Conservation (phyloP, 2,113 vertebrate genomes). For the Sminthopsis crassicaudata region DNA sequence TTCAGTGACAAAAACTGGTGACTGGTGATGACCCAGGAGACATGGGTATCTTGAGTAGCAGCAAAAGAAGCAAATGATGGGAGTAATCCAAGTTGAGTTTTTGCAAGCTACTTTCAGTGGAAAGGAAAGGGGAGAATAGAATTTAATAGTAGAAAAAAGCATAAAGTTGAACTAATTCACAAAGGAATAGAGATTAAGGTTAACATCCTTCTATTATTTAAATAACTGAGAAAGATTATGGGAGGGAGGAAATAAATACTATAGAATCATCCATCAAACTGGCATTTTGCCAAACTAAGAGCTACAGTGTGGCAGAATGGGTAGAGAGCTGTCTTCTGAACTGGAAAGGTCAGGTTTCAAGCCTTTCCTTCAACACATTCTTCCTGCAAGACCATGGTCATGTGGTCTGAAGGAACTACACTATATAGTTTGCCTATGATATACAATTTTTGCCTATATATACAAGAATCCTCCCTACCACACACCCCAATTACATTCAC, state of each 20-base stretch:
- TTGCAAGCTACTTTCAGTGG: neutral
- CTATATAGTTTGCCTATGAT: neutral
- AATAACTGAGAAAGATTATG: neutral
- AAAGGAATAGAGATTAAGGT: neutral
- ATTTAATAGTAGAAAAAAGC: neutral
- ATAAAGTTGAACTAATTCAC: neutral
- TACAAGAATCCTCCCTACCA: neutral
- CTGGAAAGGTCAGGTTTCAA: neutral
- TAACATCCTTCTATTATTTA: neutral
- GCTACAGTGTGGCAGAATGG: neutral
- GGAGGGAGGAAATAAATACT: neutral
- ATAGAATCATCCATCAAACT: neutral
- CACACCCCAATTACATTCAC: neutral
- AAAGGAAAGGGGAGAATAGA: neutral
- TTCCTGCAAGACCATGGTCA: neutral
- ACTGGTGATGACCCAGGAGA: neutral
- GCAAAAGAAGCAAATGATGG: neutral
- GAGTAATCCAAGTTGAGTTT: neutral
- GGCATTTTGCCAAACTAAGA: neutral
- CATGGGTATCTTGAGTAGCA: neutral
- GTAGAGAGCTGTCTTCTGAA: neutral
- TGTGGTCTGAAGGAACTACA: neutral
- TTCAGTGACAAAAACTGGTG: neutral
- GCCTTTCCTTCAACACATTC: neutral
- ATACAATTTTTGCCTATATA: neutral